phyloP scores from a whole-genome alignment of 2,797 vertebrate species.

The Anniella stebbinsi region DNA sequence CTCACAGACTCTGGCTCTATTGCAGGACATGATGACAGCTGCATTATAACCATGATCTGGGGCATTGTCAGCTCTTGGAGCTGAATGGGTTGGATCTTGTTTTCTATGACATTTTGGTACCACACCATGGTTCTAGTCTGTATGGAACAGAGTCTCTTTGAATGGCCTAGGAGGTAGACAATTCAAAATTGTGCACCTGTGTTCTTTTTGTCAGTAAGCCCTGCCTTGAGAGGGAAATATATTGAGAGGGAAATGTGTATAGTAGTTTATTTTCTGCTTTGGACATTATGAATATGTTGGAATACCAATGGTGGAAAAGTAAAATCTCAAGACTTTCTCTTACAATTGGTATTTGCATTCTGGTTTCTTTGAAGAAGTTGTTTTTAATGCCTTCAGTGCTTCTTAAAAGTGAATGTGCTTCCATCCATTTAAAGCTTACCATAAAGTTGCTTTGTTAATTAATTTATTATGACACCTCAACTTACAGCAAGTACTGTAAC shows the following conservation, averaged over 20 bases:
- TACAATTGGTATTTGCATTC: constrained; percentile 9
- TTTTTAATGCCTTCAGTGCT: not conserved
- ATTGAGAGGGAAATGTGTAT: not conserved
- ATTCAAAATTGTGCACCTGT: not conserved
- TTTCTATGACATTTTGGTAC: no score
- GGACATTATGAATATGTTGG: not conserved
- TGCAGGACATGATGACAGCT: not conserved
- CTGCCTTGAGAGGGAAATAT: no score
- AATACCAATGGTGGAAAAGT: not conserved
- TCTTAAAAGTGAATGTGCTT: not conserved
- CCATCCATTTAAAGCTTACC: constrained; percentile 15
- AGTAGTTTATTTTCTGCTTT: not conserved
- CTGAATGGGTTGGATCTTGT: not conserved
- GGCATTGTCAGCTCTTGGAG: not conserved
- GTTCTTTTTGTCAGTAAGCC: not conserved
- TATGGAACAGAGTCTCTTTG: not conserved
- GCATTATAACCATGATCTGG: not conserved
- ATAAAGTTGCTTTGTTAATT: not conserved
- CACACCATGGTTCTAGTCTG: not conserved
- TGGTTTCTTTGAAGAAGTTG: fast-evolving
- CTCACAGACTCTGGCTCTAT: not conserved
- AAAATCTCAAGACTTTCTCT: not conserved
- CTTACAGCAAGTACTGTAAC: constrained; percentile 24
- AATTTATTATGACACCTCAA: constrained; percentile 34
- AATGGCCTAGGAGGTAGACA: not conserved